A percentile compares a stretch with the other conserved stretches of the same genome.
Conservation (phyloP, 2,113 vertebrate genomes). For the Hoplias malabaricus region DNA sequence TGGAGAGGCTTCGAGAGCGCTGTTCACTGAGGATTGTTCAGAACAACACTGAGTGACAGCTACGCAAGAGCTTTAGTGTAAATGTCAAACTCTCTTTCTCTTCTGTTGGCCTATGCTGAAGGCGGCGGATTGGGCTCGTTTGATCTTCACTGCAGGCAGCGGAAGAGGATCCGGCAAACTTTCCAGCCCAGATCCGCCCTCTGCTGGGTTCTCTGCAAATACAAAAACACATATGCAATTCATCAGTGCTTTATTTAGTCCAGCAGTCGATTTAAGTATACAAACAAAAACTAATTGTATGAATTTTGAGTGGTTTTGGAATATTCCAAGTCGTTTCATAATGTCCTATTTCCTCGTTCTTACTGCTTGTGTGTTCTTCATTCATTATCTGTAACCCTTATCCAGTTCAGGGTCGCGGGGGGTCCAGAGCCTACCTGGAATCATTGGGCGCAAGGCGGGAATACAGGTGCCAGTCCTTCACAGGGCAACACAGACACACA, state of each 20-base stretch:
- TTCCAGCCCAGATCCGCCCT: constrained; percentile 85
- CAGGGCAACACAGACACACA: too few species aligned
- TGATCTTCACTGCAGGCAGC: constrained; percentile 76
- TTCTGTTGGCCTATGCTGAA: constrained; percentile 49
- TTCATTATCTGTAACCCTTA: too few species aligned
- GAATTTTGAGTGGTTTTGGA: too few species aligned
- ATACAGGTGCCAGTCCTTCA: too few species aligned
- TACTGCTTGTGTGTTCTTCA: too few species aligned
- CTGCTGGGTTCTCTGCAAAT: constrained; percentile 80
- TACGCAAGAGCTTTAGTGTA: neutral
- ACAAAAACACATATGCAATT: constrained; percentile 12
- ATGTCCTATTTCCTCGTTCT: too few species aligned
- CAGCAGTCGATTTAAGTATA: too few species aligned
- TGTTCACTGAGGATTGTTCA: neutral
- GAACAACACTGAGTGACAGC: constrained; percentile 8
- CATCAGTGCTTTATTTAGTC: neutral
- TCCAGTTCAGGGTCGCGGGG: too few species aligned
- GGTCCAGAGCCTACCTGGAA: too few species aligned
- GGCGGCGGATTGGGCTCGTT: constrained; percentile 71
- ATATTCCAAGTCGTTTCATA: too few species aligned
- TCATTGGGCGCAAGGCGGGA: too few species aligned
- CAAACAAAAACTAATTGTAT: too few species aligned
- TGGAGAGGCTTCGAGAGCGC: neutral
- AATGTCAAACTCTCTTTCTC: constrained; percentile 41
- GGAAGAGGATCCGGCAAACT: constrained; percentile 71